A percentile compares a stretch with the other conserved stretches of the same genome.
phyloP scores from a whole-genome alignment of 2,797 vertebrate species.

The Cyclura pinguis region DNA sequence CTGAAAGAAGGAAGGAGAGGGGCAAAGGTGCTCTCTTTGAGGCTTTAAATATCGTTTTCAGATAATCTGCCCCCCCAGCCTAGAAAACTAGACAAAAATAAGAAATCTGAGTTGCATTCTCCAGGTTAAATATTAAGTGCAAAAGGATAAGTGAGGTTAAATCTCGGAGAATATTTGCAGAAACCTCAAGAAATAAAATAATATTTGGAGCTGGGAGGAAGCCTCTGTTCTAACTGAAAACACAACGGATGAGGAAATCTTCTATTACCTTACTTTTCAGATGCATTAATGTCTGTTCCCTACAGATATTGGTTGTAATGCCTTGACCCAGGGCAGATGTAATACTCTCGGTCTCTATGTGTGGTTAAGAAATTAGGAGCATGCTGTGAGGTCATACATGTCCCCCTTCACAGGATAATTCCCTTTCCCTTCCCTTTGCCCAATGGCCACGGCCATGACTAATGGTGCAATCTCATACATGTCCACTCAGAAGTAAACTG shows the following conservation, averaged over 20 bases:
- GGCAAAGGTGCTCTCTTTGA: neutral
- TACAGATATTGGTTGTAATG: neutral
- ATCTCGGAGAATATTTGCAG: slow-evolving; percentile 13
- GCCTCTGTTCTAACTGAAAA: neutral
- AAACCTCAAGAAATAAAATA: slow-evolving; percentile 33
- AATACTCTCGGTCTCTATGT: neutral
- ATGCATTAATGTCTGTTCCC: slow-evolving; percentile 2
- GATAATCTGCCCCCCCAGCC: neutral
- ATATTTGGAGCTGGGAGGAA: neutral
- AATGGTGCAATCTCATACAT: neutral
- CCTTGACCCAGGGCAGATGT: neutral
- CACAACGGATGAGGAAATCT: neutral
- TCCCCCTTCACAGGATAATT: neutral
- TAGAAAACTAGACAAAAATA: slow-evolving; percentile 3
- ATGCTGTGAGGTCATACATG: neutral
- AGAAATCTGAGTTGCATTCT: slow-evolving; percentile 11
- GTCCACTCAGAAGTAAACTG: too few relatives aligned
- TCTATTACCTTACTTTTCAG: slow-evolving; percentile 22
- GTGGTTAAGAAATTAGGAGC: neutral
- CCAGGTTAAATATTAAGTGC: slow-evolving; percentile 33
- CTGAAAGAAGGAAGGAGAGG: slow-evolving; percentile 43
- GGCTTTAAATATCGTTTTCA: slow-evolving; percentile 51
- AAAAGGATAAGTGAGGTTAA: slow-evolving; percentile 35
- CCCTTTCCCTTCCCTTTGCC: neutral
- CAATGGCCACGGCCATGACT: neutral